Evolutionary conservation across 2,888 invertebrate genomes (phyloP).

Genomic region (Tipula lateralis): DNA sequence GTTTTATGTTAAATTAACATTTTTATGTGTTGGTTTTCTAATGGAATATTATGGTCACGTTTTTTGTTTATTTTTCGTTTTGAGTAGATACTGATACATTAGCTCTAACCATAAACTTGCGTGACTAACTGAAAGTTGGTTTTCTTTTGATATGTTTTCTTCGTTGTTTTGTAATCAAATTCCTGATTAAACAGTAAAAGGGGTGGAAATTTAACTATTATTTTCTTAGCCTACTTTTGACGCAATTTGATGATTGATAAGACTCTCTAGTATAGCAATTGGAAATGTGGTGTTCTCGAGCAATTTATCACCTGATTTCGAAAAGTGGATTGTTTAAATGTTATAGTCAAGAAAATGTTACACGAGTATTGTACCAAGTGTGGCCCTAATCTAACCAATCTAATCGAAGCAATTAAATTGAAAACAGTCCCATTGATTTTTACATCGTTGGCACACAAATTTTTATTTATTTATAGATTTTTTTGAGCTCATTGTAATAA

Average conservation of each 20-base stretch:
- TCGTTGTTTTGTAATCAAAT: background rate
- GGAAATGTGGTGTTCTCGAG: background rate
- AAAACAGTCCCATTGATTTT: background rate
- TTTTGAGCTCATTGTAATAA: background rate
- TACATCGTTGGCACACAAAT: background rate
- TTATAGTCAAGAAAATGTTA: background rate
- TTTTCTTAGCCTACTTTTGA: background rate
- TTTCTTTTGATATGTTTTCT: background rate
- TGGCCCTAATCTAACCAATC: too few relatives aligned
- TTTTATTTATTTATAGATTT: background rate
- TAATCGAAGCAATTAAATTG: too few relatives aligned
- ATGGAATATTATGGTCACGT: background rate
- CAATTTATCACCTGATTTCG: background rate
- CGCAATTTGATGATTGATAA: background rate
- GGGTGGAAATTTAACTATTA: background rate
- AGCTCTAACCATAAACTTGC: background rate
- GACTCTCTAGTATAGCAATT: background rate
- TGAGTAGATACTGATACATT: background rate
- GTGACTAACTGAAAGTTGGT: background rate
- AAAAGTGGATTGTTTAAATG: background rate
- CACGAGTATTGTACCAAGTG: too few relatives aligned
- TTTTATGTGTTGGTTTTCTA: slow-evolving; percentile 30
- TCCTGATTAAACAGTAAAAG: background rate
- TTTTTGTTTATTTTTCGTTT: background rate
- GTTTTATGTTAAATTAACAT: slow-evolving; percentile 12